Conservation (phyloP, 1,140 invertebrate genomes). For the Mercenaria mercenaria region DNA sequence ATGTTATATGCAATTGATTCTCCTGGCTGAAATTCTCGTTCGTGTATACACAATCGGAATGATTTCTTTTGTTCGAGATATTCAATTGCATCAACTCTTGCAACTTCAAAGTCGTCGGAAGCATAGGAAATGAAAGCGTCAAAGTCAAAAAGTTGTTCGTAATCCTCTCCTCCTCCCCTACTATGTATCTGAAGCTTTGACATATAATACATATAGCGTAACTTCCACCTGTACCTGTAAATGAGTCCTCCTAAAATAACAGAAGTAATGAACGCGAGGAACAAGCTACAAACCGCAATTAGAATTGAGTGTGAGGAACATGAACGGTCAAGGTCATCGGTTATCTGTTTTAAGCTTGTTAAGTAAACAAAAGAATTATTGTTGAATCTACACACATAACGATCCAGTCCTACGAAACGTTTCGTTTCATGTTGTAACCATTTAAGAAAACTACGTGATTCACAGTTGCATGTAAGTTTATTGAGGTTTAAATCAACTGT, state of each 20-base stretch:
- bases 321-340: not conserved
- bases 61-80: conserved; percentile 38
- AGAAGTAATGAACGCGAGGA: not conserved
- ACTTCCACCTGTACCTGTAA: conserved; percentile 52
- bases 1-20: conserved; percentile 88
- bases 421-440: not conserved
- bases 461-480: conserved; percentile 4
- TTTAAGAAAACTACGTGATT: not conserved
- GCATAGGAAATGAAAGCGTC: conserved; percentile 74
- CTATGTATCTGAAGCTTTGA: not conserved
- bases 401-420: not conserved
- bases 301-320: not conserved
- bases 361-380: not conserved
- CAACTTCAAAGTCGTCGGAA: conserved; percentile 59
- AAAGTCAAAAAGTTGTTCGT: conserved; percentile 46
- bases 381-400: not conserved
- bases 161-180: not conserved
- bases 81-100: conserved; percentile 24
- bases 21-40: conserved; percentile 72
- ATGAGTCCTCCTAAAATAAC: conserved; percentile 7
- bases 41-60: conserved; percentile 69
- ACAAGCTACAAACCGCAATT: not conserved
- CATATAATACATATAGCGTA: conserved; percentile 62
- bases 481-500: not conserved
- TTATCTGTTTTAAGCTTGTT: too few species aligned